phyloP scores from a whole-genome alignment of 2,113 vertebrate species.

The Cryptomyrus ogoouensis region DNA sequence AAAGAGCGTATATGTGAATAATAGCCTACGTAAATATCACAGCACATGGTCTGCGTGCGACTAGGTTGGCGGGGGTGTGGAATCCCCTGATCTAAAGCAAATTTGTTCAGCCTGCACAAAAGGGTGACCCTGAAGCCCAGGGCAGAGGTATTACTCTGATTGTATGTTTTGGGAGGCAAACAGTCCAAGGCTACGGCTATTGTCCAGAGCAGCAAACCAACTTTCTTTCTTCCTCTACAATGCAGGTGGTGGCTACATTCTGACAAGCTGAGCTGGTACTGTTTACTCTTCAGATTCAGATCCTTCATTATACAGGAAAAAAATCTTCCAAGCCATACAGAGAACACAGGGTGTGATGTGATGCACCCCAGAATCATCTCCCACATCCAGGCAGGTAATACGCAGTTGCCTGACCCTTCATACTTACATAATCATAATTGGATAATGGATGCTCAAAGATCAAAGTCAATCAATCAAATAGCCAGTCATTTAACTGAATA shows the following conservation, averaged over 20 bases:
- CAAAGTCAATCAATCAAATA: not conserved
- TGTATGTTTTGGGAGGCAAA: constrained; percentile 52
- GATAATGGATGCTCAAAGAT: not conserved
- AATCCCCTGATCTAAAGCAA: constrained; percentile 48
- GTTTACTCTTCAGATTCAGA: constrained; percentile 53
- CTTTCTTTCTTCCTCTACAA: constrained; percentile 52
- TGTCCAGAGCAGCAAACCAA: constrained; percentile 37
- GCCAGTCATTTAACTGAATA: not conserved
- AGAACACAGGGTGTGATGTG: not conserved
- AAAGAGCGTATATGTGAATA: not conserved
- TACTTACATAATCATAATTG: not conserved
- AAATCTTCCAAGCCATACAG: not conserved
- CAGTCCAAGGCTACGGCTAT: constrained; percentile 57
- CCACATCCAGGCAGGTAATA: not conserved
- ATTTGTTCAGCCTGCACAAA: constrained; percentile 60
- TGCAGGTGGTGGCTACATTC: constrained; percentile 53
- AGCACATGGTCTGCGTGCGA: not conserved
- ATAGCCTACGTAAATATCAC: not conserved
- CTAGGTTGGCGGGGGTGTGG: constrained; percentile 33
- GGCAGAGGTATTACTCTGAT: constrained; percentile 43
- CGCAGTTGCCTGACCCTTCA: not conserved
- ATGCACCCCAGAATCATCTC: not conserved
- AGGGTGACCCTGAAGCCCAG: constrained; percentile 43
- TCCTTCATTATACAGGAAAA: not conserved
- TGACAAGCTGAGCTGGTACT: constrained; percentile 45